phyloP scores from a whole-genome alignment of 2,113 vertebrate species.

The Saguinus midas region DNA sequence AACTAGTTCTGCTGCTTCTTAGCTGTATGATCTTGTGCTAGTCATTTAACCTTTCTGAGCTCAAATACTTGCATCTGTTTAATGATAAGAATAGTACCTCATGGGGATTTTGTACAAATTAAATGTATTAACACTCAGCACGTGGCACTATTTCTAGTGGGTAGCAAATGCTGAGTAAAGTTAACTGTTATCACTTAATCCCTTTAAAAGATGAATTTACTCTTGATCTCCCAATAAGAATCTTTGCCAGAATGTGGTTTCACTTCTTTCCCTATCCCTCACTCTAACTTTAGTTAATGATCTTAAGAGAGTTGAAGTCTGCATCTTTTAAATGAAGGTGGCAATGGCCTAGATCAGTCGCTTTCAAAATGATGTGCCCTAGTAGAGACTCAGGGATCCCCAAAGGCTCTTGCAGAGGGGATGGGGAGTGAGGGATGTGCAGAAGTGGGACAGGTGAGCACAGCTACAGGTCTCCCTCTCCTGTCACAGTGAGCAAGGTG shows the following conservation, averaged over 20 bases:
- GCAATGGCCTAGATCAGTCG: not conserved
- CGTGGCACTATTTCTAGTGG: not conserved
- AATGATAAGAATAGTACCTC: not conserved
- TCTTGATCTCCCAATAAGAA: not conserved
- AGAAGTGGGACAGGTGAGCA: not conserved
- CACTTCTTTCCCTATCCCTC: not conserved
- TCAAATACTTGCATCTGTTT: constrained; percentile 6
- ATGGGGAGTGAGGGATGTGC: not conserved
- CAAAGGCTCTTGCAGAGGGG: not conserved
- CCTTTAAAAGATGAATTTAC: constrained; percentile 7
- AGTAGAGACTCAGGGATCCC: not conserved
- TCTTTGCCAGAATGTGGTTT: not conserved
- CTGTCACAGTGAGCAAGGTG: not conserved
- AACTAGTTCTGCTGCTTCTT: not conserved
- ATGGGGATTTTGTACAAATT: not conserved
- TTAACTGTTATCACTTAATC: not conserved
- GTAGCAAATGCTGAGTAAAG: constrained; percentile 39
- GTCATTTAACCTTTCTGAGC: not conserved
- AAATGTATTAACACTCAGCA: not conserved
- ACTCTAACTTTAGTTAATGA: not conserved
- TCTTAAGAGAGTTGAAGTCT: not conserved
- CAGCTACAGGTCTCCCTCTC: not conserved
- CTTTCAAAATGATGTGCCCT: not conserved
- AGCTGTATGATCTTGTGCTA: not conserved
- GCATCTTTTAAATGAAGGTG: not conserved